Evolutionary conservation across 2,888 invertebrate species (phyloP), one percentile per base, ranked within the genome.

Genomic region (Dasysyrphus albostriatus): DNA sequence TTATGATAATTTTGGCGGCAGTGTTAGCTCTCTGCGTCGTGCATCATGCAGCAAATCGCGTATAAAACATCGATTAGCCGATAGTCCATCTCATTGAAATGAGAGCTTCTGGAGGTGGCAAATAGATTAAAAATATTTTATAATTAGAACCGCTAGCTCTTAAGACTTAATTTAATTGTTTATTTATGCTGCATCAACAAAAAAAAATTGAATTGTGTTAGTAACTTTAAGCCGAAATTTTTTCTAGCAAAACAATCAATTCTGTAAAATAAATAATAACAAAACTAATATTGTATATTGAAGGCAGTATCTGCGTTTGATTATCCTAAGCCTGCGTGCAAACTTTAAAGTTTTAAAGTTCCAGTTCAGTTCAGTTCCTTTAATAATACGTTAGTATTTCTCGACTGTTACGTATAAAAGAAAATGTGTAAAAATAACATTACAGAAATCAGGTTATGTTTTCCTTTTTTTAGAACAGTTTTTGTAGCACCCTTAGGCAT

Each of bases 21-120:
- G 93, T 91, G 92, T 91, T 89, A 93, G 91, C 88, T 93, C 93
- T 87, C 90, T 93, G 88, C 91, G 93, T 72, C 92, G 93, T 89
- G 92, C 93, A 89, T 93, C 93, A 89, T 92, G 92, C 91, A 93
- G 92, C 90, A 93, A 93, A 91, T 91, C 93, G 90, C 92, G 93
- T 89, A 90, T 91, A 80, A 93, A 93, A 90, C 93, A 93, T 91
- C 93, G 93, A 90, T 88, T 92, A 89, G 91, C 91, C 83, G 93
- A 93, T 89, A 93, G 92, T 89, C 92, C 93, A 91, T 92, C 92
- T 89, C 92, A 92, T 91, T 92, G 90, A 89, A 70, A 44, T 44
- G 61, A 72, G 12, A 69, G 19, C 16, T 59, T 34, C n/a, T 47
- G 51, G 14, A 19, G 34, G 14, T 69, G 14, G 14, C 51, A 39